These are phyloP conservation scores for Vipera latastei DNA, from an alignment of 2,797 vertebrate genomes.

Conservation along the genomic window DNA sequence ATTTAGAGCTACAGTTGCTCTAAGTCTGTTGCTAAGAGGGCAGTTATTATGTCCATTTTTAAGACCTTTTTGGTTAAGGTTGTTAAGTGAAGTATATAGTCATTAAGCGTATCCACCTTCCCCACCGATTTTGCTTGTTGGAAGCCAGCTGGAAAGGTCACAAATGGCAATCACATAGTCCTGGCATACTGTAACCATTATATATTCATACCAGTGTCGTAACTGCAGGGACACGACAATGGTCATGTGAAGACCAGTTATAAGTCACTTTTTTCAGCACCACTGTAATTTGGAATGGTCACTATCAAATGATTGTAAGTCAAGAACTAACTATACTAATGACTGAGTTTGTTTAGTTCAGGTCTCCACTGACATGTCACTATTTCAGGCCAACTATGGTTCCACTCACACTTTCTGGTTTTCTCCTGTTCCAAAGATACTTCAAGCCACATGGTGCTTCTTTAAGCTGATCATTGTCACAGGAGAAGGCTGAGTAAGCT, in stretches of 20 bases:
- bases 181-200: background rate
- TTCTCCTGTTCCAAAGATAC: background rate
- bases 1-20: background rate
- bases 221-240: background rate
- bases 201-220: background rate
- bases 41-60: background rate
- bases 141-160: too few species aligned
- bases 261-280: background rate
- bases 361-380: background rate
- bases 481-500: background rate
- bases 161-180: background rate
- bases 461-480: background rate
- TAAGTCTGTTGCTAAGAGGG: background rate
- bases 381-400: background rate
- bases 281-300: background rate
- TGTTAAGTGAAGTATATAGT: background rate
- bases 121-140: too few species aligned
- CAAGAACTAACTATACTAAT: background rate
- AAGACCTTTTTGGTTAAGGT: background rate
- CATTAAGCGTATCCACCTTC: background rate
- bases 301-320: background rate
- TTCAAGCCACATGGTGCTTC: background rate
- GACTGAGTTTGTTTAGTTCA: background rate
- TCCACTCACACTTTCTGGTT: background rate
- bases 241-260: background rate